phyloP scores from a whole-genome alignment of 1,140 invertebrate genomes.

The Drosophila trapezifrons region DNA sequence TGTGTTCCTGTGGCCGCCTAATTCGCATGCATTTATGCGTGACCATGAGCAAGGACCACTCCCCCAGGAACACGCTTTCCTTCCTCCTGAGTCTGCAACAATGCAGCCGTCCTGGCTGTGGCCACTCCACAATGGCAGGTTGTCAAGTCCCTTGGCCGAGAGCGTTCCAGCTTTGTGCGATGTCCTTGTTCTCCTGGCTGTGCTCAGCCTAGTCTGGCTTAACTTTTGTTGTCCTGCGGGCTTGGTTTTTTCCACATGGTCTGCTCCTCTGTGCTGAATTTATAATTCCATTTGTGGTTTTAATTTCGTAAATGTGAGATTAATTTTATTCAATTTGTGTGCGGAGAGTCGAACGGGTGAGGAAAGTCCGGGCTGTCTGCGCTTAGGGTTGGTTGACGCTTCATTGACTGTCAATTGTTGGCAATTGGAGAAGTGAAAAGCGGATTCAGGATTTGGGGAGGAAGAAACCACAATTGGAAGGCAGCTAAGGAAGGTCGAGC shows the following conservation, averaged over 20 bases:
- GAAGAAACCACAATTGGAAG: background rate
- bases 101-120: constrained; percentile 40
- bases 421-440: constrained; percentile 11
- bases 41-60: constrained; percentile 62
- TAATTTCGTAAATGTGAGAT: constrained; percentile 82
- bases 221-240: constrained; percentile 81
- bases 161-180: constrained; percentile 17
- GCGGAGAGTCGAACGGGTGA: constrained; percentile 9
- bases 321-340: constrained; percentile 79
- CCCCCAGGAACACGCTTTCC: constrained; percentile 17
- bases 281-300: constrained; percentile 83
- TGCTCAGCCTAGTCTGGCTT: constrained; percentile 63
- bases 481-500: background rate
- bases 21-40: constrained; percentile 83
- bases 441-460: background rate
- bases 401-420: constrained; percentile 64
- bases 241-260: constrained; percentile 58
- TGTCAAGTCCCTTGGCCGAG: constrained; percentile 55
- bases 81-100: background rate
- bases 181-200: constrained; percentile 21
- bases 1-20: constrained; percentile 53
- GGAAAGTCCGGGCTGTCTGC: background rate
- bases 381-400: constrained; percentile 24
- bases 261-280: constrained; percentile 68
- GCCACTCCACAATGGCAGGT: constrained; percentile 65